These are phyloP conservation scores for Villa cingulata DNA, from an alignment of 2,888 invertebrate genomes.

Conservation along the genomic window DNA sequence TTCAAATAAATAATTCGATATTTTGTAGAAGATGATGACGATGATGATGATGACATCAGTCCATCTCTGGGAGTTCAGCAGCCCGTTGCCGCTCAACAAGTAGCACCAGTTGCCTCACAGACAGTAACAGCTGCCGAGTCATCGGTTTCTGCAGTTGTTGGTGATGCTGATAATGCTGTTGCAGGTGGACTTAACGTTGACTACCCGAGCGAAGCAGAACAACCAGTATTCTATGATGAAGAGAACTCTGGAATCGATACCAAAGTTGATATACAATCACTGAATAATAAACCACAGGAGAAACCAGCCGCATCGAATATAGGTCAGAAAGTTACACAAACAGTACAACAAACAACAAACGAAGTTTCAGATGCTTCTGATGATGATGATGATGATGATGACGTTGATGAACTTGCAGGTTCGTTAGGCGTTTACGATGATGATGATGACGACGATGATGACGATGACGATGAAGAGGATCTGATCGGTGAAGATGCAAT, in stretches of 20 bases:
- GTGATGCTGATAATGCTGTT: constrained; percentile 8
- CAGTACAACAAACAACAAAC: constrained; percentile 14
- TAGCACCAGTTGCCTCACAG: constrained; percentile 28
- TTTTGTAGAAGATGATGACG: constrained; percentile 45
- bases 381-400: constrained; percentile 36
- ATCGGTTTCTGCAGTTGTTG: constrained; percentile 17
- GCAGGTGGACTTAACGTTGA: constrained; percentile 15
- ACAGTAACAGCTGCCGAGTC: constrained; percentile 15
- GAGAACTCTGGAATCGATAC: constrained; percentile 26
- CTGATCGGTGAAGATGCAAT: constrained; percentile 48
- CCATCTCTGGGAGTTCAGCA: constrained; percentile 40
- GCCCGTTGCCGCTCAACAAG: constrained; percentile 31
- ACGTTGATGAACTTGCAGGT: constrained; percentile 52
- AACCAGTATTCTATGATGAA: constrained; percentile 36
- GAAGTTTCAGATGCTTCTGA: constrained; percentile 16
- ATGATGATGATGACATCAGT: constrained; percentile 44
- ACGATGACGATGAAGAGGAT: constrained; percentile 50
- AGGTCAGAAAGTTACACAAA: constrained; percentile 6
- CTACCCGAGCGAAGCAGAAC: constrained; percentile 34
- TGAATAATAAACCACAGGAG: constrained; percentile 15
- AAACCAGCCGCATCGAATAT: background rate
- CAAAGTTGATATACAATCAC: constrained; percentile 18
- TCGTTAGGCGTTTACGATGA: constrained; percentile 52
- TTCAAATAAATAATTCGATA: no score
- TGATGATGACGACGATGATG: constrained; percentile 52